These are phyloP conservation scores for Arothron firmamentum DNA, from an alignment of 2,113 vertebrate species.

Conservation along the genomic window DNA sequence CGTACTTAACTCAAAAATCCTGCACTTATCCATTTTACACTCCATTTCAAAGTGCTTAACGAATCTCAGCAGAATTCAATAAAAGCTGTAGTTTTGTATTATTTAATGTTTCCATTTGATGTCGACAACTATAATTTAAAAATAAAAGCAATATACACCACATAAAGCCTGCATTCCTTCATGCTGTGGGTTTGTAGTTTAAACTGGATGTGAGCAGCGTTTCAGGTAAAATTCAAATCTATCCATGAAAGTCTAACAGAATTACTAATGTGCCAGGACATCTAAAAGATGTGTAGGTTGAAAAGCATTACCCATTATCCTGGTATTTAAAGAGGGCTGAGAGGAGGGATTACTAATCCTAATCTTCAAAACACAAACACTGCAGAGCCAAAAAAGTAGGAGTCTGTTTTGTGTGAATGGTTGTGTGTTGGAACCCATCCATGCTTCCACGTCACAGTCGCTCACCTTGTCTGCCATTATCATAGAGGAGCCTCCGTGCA, in stretches of 20 bases:
- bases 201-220: slow-evolving; percentile 4
- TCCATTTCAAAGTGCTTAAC: neutral
- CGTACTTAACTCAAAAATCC: slow-evolving; percentile 4
- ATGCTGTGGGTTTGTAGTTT: slow-evolving; percentile 1
- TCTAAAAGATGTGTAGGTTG: slow-evolving; percentile 11
- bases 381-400: neutral
- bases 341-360: slow-evolving; percentile 13
- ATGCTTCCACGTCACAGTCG: neutral
- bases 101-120: neutral
- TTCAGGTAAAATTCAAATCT: slow-evolving; percentile 16
- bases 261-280: slow-evolving; percentile 5
- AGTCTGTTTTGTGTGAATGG: neutral
- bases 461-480: slow-evolving; percentile 99
- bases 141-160: neutral
- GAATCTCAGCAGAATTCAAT: slow-evolving; percentile 1
- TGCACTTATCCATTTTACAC: slow-evolving; percentile 8
- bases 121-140: neutral
- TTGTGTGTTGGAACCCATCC: neutral
- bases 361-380: slow-evolving; percentile 17
- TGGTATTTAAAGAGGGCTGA: slow-evolving; percentile 6
- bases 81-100: neutral
- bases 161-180: neutral
- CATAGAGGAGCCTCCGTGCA: slow-evolving; percentile 96
- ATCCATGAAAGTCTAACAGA: slow-evolving; percentile 10
- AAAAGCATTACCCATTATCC: slow-evolving; percentile 6